Evolutionary conservation across 2,113 vertebrate genomes (phyloP).

Genomic region (Rhinolophus ferrumequinum): DNA sequence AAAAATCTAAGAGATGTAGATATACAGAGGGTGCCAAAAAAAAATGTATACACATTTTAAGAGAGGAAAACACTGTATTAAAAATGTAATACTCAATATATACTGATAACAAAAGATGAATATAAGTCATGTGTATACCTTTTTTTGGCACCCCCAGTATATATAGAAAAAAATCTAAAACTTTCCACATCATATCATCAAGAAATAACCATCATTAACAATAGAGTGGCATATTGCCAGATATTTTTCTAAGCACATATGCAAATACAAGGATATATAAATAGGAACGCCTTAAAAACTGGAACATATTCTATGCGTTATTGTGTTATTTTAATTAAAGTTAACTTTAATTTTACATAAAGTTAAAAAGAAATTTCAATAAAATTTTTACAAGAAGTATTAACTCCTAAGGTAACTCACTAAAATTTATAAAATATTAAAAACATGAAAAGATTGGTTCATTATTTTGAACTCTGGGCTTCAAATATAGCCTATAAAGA

Average conservation of each 20-base stretch:
- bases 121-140: no score
- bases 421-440: constrained; percentile 4
- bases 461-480: neutral
- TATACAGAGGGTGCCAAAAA: no score
- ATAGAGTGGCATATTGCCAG: neutral
- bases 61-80: no score
- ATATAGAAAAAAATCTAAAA: neutral
- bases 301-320: neutral
- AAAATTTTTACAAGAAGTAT: neutral
- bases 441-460: neutral
- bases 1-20: neutral
- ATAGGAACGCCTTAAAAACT: neutral
- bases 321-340: neutral
- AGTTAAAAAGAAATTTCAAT: neutral
- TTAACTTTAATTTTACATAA: neutral
- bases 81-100: no score
- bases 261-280: neutral
- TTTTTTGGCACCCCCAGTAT: no score
- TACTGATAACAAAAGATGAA: no score
- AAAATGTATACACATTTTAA: no score
- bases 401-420: neutral
- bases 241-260: neutral
- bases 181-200: neutral
- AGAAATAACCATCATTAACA: neutral
- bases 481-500: neutral